A percentile compares a stretch with the other conserved stretches of the same genome.
These are phyloP conservation scores for Decapterus maruadsi DNA, from an alignment of 2,797 vertebrate species.

Conservation along the genomic window DNA sequence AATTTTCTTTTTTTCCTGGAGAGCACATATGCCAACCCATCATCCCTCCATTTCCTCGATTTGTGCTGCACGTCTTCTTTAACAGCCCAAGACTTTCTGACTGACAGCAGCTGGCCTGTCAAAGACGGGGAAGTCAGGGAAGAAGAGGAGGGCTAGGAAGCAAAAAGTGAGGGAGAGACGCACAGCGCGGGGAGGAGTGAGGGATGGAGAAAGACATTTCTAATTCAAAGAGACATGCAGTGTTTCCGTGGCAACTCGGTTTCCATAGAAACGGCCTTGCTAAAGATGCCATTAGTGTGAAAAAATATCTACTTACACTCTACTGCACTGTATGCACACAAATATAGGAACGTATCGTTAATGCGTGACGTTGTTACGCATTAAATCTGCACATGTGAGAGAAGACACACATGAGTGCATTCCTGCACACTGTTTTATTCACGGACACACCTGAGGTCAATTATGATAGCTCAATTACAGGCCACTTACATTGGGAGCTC, in stretches of 20 bases:
- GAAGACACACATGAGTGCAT: not conserved
- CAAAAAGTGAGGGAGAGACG: slow-evolving; percentile 54
- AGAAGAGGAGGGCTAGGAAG: slow-evolving; percentile 42
- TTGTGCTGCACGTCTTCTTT: slow-evolving; percentile 45
- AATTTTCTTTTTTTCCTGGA: slow-evolving; percentile 19
- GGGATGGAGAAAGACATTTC: slow-evolving; percentile 88
- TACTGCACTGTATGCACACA: slow-evolving; percentile 71
- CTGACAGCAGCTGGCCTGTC: slow-evolving; percentile 83
- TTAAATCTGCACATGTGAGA: slow-evolving; percentile 7
- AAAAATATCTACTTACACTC: slow-evolving; percentile 82
- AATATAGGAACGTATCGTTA: slow-evolving; percentile 59
- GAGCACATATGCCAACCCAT: slow-evolving; percentile 50
- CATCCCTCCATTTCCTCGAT: slow-evolving; percentile 45
- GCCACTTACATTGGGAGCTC: slow-evolving; percentile 53
- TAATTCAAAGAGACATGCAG: slow-evolving; percentile 95
- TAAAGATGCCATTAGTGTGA: slow-evolving; percentile 89
- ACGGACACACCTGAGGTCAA: slow-evolving; percentile 67
- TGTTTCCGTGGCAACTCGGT: slow-evolving; percentile 95
- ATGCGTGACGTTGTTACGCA: not conserved
- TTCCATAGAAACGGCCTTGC: slow-evolving; percentile 86
- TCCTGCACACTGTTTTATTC: slow-evolving; percentile 24
- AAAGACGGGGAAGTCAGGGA: slow-evolving; percentile 62
- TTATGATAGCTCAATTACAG: slow-evolving; percentile 57
- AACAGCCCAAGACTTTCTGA: slow-evolving; percentile 67
- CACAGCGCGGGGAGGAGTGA: slow-evolving; percentile 52